phyloP scores from a whole-genome alignment of 2,113 vertebrate genomes.

The Ginglymostoma cirratum region DNA sequence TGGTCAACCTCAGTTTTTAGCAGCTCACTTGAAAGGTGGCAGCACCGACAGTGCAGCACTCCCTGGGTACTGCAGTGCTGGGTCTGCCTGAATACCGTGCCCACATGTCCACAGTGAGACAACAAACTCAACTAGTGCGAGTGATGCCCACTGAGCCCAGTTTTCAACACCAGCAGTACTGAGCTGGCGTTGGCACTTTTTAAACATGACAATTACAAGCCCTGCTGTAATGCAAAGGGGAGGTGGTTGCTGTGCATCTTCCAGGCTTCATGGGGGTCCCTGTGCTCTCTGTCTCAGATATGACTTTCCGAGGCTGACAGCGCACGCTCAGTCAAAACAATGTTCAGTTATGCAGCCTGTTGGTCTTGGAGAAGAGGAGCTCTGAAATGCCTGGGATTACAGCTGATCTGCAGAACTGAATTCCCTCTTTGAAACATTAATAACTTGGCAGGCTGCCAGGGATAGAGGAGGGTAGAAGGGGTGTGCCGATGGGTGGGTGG shows the following conservation, averaged over 20 bases:
- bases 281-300: background rate
- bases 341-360: background rate
- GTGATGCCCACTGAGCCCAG: background rate
- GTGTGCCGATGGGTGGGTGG: background rate
- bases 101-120: background rate
- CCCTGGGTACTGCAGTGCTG: background rate
- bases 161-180: background rate
- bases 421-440: slow-evolving; percentile 47
- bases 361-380: background rate
- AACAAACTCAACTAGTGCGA: background rate
- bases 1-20: no score
- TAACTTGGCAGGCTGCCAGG: slow-evolving; percentile 46
- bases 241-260: background rate
- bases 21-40: background rate
- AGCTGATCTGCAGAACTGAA: slow-evolving; percentile 33
- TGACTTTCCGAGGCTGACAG: background rate
- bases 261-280: background rate
- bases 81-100: background rate
- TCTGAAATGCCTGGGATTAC: slow-evolving; percentile 22
- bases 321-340: background rate
- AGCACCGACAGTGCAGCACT: background rate
- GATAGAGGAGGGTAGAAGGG: slow-evolving; percentile 33
- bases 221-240: no score
- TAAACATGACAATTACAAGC: no score
- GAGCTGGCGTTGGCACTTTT: no score